Conservation (phyloP, 2,888 invertebrate genomes). For the Microchrysa polita region DNA sequence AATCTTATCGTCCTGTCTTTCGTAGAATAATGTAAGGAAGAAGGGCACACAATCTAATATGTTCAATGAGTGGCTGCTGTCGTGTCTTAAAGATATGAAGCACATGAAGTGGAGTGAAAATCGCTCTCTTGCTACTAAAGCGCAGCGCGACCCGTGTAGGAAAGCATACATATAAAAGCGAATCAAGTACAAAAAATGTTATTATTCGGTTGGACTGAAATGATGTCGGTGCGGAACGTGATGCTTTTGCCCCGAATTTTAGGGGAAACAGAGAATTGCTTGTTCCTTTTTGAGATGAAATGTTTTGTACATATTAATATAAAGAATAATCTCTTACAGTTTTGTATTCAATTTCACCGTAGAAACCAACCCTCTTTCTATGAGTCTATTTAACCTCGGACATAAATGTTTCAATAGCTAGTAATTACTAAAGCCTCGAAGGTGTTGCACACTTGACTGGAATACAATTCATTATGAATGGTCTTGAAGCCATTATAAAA, state of each 20-base stretch:
- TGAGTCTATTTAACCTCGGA: not conserved
- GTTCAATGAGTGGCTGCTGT: slow-evolving; percentile 16
- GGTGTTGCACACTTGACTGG: no score
- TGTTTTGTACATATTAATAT: not conserved
- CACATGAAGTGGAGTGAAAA: slow-evolving; percentile 17
- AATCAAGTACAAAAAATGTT: slow-evolving; percentile 1
- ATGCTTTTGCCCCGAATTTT: not conserved
- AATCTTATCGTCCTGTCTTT: not conserved
- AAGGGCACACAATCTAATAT: not conserved
- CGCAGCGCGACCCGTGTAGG: no score
- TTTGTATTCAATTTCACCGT: not conserved
- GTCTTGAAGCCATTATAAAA: no score
- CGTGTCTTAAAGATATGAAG: not conserved
- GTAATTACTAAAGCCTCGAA: no score
- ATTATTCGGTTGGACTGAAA: not conserved
- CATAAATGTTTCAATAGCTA: not conserved
- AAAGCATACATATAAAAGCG: no score
- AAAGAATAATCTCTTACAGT: not conserved
- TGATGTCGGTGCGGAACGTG: not conserved
- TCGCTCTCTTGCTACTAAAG: no score
- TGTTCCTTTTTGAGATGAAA: not conserved
- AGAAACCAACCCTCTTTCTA: not conserved
- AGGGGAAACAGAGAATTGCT: not conserved
- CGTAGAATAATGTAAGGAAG: no score
- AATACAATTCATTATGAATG: no score